These are phyloP conservation scores for Phylloscopus trochilus DNA, from an alignment of 2,113 vertebrate species.

Conservation along the genomic window DNA sequence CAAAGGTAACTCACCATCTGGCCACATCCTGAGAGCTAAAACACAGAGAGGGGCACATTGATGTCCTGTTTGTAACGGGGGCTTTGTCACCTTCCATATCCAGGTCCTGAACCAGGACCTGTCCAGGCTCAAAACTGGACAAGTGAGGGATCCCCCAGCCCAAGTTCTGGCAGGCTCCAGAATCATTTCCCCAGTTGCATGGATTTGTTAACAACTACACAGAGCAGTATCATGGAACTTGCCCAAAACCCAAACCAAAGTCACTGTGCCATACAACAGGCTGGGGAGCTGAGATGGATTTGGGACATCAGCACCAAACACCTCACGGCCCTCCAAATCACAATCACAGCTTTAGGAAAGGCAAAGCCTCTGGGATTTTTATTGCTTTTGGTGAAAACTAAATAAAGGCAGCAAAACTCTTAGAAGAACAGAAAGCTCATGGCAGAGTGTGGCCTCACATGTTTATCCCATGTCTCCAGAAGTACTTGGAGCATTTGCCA, in stretches of 20 bases:
- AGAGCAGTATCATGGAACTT: neutral
- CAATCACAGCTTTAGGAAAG: neutral
- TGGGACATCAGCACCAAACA: neutral
- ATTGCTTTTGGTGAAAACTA: neutral
- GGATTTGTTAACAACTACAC: neutral
- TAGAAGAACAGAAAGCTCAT: neutral
- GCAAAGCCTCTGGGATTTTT: neutral
- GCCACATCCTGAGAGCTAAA: neutral
- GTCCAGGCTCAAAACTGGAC: neutral
- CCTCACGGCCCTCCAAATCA: neutral
- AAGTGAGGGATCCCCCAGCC: neutral
- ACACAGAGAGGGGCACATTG: neutral
- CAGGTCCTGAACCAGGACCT: neutral
- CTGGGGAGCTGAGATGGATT: neutral
- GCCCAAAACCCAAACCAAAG: neutral
- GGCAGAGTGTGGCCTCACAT: slow-evolving; percentile 8
- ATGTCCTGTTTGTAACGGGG: neutral
- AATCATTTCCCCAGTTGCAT: neutral
- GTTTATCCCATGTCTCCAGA: neutral
- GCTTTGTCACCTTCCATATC: accelerated
- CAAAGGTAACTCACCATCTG: neutral
- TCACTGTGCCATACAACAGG: neutral
- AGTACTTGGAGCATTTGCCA: neutral
- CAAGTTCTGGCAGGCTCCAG: neutral
- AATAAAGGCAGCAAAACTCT: neutral